These are phyloP conservation scores for Ctenicera cuprea DNA, from an alignment of 2,888 invertebrate genomes.

Conservation along the genomic window DNA sequence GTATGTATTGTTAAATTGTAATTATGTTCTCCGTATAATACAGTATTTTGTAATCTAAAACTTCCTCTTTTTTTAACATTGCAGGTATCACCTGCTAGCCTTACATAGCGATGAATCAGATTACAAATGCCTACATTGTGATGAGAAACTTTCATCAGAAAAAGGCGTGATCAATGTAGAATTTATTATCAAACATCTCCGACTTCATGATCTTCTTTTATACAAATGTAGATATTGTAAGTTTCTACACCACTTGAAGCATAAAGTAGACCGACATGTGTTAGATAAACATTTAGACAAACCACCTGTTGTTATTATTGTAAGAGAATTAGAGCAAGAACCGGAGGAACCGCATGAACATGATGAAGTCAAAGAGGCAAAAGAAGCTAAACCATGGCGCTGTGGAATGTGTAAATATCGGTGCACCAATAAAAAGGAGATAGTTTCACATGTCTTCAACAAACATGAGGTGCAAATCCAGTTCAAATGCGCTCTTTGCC, in stretches of 20 bases:
- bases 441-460: conserved; percentile 76
- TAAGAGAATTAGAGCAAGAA: conserved; percentile 70
- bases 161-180: conserved; percentile 73
- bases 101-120: conserved; percentile 77
- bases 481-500: conserved; percentile 83
- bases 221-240: conserved; percentile 84
- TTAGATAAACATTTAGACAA: conserved; percentile 77
- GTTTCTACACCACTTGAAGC: conserved; percentile 79
- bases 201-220: conserved; percentile 83
- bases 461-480: conserved; percentile 81
- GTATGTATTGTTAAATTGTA: no score
- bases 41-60: no score
- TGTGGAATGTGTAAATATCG: conserved; percentile 82
- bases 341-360: conserved; percentile 55
- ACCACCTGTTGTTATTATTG: conserved; percentile 72
- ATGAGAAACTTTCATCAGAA: conserved; percentile 74
- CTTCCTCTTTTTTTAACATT: background rate
- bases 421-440: conserved; percentile 77
- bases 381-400: conserved; percentile 80
- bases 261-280: conserved; percentile 81
- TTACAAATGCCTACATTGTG: conserved; percentile 82
- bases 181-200: conserved; percentile 83
- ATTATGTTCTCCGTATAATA: no score
- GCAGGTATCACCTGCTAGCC: conserved; percentile 81
- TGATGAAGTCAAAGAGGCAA: conserved; percentile 67